Base-by-base conservation (phyloP, 2,113 vertebrate genomes). In the Hiodon tergisus region DNA sequence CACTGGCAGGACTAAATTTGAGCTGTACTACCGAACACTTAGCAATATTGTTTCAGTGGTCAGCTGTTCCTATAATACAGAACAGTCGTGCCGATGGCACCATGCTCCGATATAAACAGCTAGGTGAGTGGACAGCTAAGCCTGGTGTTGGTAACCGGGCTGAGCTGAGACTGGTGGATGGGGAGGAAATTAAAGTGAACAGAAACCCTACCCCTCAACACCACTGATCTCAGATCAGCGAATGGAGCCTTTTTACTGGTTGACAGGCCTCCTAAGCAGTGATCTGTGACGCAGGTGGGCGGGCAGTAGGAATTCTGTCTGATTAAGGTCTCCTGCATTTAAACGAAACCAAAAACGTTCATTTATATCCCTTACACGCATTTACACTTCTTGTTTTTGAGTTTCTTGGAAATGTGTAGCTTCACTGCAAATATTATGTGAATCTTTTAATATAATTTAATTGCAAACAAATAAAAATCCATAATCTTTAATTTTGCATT, bases 401-500 rank as follows among this genome's bases (percentile, higher is more conserved):
- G 50, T 78, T 7, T 48, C 57, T 67, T 57, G 79, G 68, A 71
- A 80, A 77, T 79, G 82, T 79, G 74, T 82, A 79, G 75, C 65
- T 79, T 76, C 52, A 78, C 78, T 83, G 74, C 63, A 77, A 85
- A 83, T 55, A 47, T 13, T 58, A 67, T 74, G 6, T 63, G 16
- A 48, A 10, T 83, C 67, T 83, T 88, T 88, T 74, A 83, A 77
- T 63, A 47, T 78, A 72, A 50, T 84, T 81, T 87, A 79, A 65
- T 61, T 80, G 70, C 71, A 80, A 89, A 85, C 86, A 89, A 85
- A 88, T 46, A 17, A 31, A 70, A 76, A 71, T 81, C 81, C 77
- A 81, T 74, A 48, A 9, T 72, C n/a, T 50, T 75, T 17, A 17
- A 10, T 6, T 51, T 75, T 13, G 65, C 78, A 54, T 59, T 47